phyloP scores from a whole-genome alignment of 2,113 vertebrate species.

The Oncorhynchus gorbuscha region DNA sequence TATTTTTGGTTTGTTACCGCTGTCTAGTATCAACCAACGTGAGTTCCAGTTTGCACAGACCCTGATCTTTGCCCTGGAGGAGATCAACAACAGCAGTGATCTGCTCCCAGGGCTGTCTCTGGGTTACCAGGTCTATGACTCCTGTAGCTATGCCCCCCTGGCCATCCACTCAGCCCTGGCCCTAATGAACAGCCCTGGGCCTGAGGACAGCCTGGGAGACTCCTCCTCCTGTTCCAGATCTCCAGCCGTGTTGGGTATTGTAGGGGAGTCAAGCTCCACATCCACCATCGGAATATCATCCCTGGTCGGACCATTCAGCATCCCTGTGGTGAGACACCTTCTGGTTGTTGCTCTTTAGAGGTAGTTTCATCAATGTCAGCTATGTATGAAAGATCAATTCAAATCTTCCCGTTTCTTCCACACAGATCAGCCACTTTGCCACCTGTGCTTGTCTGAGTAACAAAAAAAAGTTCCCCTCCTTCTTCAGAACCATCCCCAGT shows the following conservation, averaged over 20 bases:
- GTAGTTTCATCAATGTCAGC: not conserved
- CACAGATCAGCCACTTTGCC: slow-evolving; percentile 56
- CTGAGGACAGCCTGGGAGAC: slow-evolving; percentile 9
- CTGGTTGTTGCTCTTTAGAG: not conserved
- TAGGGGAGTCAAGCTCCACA: slow-evolving; percentile 50
- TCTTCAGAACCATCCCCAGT: slow-evolving; percentile 59
- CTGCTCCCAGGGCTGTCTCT: slow-evolving; percentile 43
- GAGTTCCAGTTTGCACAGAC: slow-evolving; percentile 21
- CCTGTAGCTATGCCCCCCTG: slow-evolving; percentile 45
- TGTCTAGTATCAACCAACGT: not conserved
- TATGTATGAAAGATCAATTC: not conserved
- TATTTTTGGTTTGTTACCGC: not conserved
- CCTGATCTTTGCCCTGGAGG: slow-evolving; percentile 51
- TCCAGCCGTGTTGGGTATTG: slow-evolving; percentile 38
- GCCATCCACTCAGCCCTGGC: slow-evolving; percentile 47
- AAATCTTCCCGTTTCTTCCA: not conserved
- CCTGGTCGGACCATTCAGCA: slow-evolving; percentile 24
- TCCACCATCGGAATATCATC: slow-evolving; percentile 24
- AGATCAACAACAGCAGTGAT: slow-evolving; percentile 47
- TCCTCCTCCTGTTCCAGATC: slow-evolving; percentile 25
- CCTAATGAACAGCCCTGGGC: slow-evolving; percentile 41
- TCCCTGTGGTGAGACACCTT: slow-evolving; percentile 34
- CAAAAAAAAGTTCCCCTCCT: slow-evolving; percentile 41
- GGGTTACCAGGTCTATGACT: slow-evolving; percentile 59
- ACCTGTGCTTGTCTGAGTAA: slow-evolving; percentile 59